Percentiles rank a stretch among this genome's conserved stretches.
phyloP scores from a whole-genome alignment of 37 sponge, comb jelly and placozoan genomes.

The Mnemiopsis leidyi region DNA sequence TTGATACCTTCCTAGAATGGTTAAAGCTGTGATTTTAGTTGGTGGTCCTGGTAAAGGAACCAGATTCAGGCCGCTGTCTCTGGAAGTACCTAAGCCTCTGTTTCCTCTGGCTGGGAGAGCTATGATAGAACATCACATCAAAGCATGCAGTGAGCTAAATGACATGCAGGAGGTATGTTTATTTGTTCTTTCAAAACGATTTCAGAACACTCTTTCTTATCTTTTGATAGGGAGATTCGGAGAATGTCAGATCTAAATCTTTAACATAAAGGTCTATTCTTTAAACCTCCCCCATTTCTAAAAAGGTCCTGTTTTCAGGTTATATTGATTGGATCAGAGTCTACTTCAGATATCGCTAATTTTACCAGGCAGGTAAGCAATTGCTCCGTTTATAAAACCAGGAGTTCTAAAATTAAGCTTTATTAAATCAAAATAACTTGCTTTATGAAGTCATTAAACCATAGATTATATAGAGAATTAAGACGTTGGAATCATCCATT shows the following conservation, averaged over 20 bases:
- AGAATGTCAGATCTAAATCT: too few relatives aligned
- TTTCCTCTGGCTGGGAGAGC: slow-evolving; percentile 97
- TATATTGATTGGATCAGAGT: slow-evolving; percentile 53
- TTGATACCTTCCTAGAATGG: too few relatives aligned
- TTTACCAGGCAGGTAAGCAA: slow-evolving; percentile 28
- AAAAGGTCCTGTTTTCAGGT: neutral
- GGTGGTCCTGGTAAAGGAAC: slow-evolving; percentile 96
- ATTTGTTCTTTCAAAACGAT: too few relatives aligned
- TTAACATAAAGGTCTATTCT: too few relatives aligned
- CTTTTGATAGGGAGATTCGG: too few relatives aligned
- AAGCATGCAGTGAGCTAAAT: slow-evolving; percentile 79
- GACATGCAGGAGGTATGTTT: neutral
- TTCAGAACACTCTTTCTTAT: too few relatives aligned
- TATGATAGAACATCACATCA: slow-evolving; percentile 96
- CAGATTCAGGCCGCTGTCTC: slow-evolving; percentile 91
- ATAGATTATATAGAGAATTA: too few relatives aligned
- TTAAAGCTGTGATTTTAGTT: slow-evolving; percentile 91
- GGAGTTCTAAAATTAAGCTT: too few relatives aligned
- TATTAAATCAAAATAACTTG: too few relatives aligned
- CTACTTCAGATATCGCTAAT: neutral
- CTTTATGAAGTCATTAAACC: too few relatives aligned
- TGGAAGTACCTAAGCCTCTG: slow-evolving; percentile 90
- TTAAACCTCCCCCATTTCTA: neutral
- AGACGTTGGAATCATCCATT: neutral
- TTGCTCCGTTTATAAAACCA: too few relatives aligned